Conservation (phyloP, 2,888 invertebrate genomes). For the Unio delphinus region DNA sequence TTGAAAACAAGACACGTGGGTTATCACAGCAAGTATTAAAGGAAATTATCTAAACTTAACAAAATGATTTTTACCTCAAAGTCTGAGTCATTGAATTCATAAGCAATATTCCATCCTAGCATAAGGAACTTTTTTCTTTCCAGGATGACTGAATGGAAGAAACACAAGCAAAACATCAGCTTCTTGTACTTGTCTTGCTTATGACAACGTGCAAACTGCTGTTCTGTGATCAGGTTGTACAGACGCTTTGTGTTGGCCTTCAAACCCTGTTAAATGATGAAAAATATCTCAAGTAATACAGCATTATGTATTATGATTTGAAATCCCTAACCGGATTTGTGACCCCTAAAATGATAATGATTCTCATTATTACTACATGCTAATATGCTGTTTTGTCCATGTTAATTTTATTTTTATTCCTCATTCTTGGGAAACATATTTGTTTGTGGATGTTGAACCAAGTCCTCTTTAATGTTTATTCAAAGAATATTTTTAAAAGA, state of each 20-base stretch:
- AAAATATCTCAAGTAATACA: neutral
- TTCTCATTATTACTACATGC: too few relatives aligned
- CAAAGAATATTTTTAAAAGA: too few relatives aligned
- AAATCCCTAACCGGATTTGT: too few relatives aligned
- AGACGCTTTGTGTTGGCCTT: conserved; percentile 90
- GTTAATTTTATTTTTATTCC: too few relatives aligned
- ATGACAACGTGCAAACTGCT: conserved; percentile 81
- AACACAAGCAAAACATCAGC: conserved; percentile 85
- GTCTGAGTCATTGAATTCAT: conserved; percentile 92
- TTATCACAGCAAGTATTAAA: neutral
- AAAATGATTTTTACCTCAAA: conserved; percentile 79
- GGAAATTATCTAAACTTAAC: too few relatives aligned
- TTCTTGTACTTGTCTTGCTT: conserved; percentile 80
- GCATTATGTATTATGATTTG: too few relatives aligned
- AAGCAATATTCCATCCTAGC: conserved; percentile 90
- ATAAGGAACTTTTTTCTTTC: conserved; percentile 90
- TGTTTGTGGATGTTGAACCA: too few relatives aligned
- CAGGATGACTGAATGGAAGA: conserved; percentile 88
- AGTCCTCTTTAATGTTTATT: too few relatives aligned
- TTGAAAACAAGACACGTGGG: too few relatives aligned
- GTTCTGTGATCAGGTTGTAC: conserved; percentile 84
- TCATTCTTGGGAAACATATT: too few relatives aligned
- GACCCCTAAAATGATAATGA: too few relatives aligned
- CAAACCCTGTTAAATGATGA: conserved; percentile 77
- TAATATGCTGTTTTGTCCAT: too few relatives aligned